Conservation (phyloP, 1,140 invertebrate species). For the Nylanderia fulva region DNA sequence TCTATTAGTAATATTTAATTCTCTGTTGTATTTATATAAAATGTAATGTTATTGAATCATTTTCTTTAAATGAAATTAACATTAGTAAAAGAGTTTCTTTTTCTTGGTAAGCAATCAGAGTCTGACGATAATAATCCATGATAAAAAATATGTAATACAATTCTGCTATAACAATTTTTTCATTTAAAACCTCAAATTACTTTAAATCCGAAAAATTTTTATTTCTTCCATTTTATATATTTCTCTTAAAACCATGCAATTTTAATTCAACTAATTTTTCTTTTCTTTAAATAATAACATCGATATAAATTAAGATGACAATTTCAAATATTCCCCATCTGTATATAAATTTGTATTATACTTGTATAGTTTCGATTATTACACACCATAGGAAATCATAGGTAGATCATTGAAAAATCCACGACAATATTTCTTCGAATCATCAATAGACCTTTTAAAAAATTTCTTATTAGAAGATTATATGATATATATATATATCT, state of each 20-base stretch:
- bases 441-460: conserved; percentile 24
- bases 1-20: too few species aligned
- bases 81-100: neutral
- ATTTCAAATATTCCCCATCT: conserved; percentile 7
- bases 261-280: neutral
- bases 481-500: conserved; percentile 41
- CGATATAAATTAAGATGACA: neutral
- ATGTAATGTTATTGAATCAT: too few species aligned
- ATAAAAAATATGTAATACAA: neutral
- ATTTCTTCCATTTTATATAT: neutral
- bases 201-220: neutral
- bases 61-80: neutral
- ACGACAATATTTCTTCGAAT: neutral
- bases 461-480: conserved; percentile 47
- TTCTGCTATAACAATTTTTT: neutral
- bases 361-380: neutral
- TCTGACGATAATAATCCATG: neutral
- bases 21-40: too few species aligned
- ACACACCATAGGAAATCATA: neutral
- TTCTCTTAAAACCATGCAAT: neutral
- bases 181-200: neutral
- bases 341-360: conserved; percentile 65
- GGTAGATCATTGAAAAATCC: neutral
- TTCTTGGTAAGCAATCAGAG: neutral
- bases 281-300: neutral